A percentile compares a stretch with the other conserved stretches of the same genome.
Conservation (phyloP, 1,140 invertebrate species). For the Aphelinus atriplicis region DNA sequence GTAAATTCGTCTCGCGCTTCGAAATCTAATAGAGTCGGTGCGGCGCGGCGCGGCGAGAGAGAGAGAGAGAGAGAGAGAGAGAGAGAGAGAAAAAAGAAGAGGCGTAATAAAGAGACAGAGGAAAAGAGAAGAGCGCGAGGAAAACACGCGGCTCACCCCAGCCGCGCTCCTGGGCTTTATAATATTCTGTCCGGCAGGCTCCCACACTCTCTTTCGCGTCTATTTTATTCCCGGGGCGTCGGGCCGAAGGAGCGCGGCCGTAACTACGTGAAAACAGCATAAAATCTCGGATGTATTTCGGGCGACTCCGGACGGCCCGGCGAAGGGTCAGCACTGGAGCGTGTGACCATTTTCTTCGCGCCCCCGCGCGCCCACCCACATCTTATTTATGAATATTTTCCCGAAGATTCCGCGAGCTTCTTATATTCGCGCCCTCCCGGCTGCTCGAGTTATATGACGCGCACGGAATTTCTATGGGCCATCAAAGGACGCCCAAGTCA, state of each 20-base stretch:
- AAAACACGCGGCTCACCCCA: conserved; percentile 33
- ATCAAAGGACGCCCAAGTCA: conserved; percentile 15
- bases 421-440: conserved; percentile 19
- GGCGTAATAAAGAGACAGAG: conserved; percentile 20
- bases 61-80: neutral
- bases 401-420: conserved; percentile 34
- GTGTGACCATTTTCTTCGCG: conserved; percentile 59
- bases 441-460: conserved; percentile 36
- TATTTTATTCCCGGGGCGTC: conserved; percentile 20
- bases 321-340: conserved; percentile 59
- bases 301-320: conserved; percentile 15
- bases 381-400: conserved; percentile 61
- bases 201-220: neutral
- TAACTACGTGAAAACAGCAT: conserved; percentile 35
- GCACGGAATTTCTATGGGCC: conserved; percentile 28
- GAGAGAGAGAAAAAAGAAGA: conserved; percentile 9
- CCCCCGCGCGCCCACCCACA: conserved; percentile 42
- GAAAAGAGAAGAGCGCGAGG: conserved; percentile 12
- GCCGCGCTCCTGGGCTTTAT: conserved; percentile 53
- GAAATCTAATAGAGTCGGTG: conserved; percentile 46
- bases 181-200: conserved; percentile 57
- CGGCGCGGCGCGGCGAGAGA: conserved; percentile 6
- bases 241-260: neutral
- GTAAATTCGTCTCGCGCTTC: conserved; percentile 47
- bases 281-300: conserved; percentile 37